Percentiles rank a stretch among this genome's conserved stretches.
These are phyloP conservation scores for Polydrusus pterygomalis DNA, from an alignment of 2,888 invertebrate genomes.

Conservation along the genomic window DNA sequence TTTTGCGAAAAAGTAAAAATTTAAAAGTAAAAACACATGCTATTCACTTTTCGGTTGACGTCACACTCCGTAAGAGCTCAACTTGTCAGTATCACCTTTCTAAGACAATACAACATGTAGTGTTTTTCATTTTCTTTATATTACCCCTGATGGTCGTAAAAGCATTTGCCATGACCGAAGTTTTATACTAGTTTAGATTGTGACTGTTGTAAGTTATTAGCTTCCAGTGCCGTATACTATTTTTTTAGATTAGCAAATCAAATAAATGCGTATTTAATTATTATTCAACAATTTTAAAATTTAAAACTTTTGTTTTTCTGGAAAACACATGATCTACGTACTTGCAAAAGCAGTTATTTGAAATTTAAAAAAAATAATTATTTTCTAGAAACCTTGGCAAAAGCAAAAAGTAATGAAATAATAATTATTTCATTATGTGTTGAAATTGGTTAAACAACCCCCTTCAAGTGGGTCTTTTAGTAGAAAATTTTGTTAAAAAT, in stretches of 20 bases:
- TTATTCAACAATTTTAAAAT: no score
- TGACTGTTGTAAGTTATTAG: constrained; percentile 65
- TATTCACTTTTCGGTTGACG: constrained; percentile 65
- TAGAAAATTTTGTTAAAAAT: no score
- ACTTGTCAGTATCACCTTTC: constrained; percentile 71
- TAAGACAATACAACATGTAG: constrained; percentile 73
- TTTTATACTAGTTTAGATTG: constrained; percentile 73
- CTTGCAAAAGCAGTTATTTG: no score
- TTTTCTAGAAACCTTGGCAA: no score
- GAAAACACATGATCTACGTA: no score
- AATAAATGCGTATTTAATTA: no score
- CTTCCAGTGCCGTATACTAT: constrained; percentile 60
- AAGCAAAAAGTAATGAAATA: no score
- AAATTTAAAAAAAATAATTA: no score
- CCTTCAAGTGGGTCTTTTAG: no score
- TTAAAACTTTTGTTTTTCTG: no score
- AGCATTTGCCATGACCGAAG: constrained; percentile 91
- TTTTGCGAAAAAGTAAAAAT: constrained; percentile 57
- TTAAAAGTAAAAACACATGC: constrained; percentile 64
- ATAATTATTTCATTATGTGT: no score
- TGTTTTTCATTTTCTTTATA: constrained; percentile 94
- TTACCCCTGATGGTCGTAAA: constrained; percentile 90
- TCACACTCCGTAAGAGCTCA: constrained; percentile 65
- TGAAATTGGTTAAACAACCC: no score
- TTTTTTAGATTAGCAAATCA: constrained; percentile 43